Evolutionary conservation across 2,797 vertebrate genomes (phyloP).

Genomic region (Lagothrix lagotricha): DNA sequence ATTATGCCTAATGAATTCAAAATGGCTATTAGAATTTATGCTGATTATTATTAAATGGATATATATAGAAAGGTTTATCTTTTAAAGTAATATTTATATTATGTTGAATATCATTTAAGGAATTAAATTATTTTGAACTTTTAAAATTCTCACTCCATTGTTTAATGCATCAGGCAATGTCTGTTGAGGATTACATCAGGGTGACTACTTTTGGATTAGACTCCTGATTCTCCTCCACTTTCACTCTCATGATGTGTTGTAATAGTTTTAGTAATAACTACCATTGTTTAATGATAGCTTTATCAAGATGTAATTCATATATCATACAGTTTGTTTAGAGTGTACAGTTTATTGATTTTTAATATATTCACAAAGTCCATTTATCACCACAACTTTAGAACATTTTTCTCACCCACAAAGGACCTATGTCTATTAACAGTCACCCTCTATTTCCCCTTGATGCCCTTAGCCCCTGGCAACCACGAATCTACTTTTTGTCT

Average conservation of each 20-base stretch:
- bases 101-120: background rate
- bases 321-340: background rate
- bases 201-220: background rate
- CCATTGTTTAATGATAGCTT: background rate
- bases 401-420: background rate
- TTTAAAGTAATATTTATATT: background rate
- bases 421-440: background rate
- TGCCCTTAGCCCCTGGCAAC: background rate
- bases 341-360: background rate
- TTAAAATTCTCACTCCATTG: background rate
- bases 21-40: background rate
- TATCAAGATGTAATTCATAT: background rate
- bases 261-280: background rate
- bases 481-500: background rate
- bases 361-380: background rate
- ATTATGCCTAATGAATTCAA: background rate
- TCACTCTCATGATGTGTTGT: background rate
- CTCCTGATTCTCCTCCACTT: background rate
- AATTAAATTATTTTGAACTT: conserved; percentile 19
- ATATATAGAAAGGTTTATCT: background rate
- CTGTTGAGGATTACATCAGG: background rate
- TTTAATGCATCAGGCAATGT: background rate
- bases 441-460: background rate
- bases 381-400: background rate
- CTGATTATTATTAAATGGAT: background rate